Conservation (phyloP, 2,888 invertebrate genomes). For the Tanaodytes sp. region DNA sequence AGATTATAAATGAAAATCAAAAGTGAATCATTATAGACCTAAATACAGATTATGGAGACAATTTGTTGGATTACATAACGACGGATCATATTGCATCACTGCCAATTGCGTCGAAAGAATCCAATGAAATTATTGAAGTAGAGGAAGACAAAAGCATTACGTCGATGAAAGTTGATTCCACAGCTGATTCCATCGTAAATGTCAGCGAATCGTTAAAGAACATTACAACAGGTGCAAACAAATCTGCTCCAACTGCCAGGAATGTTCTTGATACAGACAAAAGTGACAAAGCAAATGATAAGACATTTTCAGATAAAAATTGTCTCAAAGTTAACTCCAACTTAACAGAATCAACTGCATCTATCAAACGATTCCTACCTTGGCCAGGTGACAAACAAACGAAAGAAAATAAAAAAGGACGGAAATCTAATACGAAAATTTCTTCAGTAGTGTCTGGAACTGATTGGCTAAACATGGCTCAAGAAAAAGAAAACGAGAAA, state of each 20-base stretch:
- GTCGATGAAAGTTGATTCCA: neutral
- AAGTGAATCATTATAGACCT: neutral
- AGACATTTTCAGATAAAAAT: slow-evolving; percentile 5
- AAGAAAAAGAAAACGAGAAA: slow-evolving; percentile 15
- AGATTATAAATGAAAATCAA: neutral
- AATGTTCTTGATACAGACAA: neutral
- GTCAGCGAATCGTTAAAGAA: too few relatives aligned
- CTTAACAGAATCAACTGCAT: too few relatives aligned
- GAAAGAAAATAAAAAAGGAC: slow-evolving; percentile 2
- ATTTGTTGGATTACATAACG: neutral
- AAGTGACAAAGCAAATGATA: neutral
- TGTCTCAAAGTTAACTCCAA: too few relatives aligned
- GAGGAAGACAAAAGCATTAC: neutral
- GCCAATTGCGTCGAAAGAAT: neutral
- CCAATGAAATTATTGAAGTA: neutral
- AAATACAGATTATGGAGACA: neutral
- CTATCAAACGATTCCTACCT: too few relatives aligned
- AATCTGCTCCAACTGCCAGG: neutral
- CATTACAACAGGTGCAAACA: neutral
- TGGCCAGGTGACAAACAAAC: slow-evolving; percentile 1
- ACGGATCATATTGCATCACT: neutral
- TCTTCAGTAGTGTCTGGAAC: slow-evolving; percentile 14
- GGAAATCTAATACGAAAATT: slow-evolving; percentile 3
- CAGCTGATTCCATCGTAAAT: neutral
- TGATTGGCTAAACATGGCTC: slow-evolving; percentile 5